A percentile compares a stretch with the other conserved stretches of the same genome.
Evolutionary conservation across 2,797 vertebrate species (phyloP).

Genomic region (Furcifer pardalis): DNA sequence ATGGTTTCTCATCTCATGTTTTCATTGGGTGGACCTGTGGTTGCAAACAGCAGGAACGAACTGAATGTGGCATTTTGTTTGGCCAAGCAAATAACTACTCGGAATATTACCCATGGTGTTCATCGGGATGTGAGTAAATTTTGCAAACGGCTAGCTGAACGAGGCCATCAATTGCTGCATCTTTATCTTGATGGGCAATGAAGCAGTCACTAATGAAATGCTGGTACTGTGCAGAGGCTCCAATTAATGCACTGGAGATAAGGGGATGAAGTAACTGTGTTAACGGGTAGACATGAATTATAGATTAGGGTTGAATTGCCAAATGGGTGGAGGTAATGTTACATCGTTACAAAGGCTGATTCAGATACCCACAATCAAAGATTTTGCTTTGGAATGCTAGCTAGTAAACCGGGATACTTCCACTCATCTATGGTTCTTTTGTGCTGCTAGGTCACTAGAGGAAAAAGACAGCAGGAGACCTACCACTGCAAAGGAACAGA

Average conservation of each 20-base stretch:
- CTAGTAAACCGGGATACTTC: constrained; percentile 11
- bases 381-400: constrained; percentile 9
- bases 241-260: constrained; percentile 28
- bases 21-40: too few species aligned
- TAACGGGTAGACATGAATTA: constrained; percentile 35
- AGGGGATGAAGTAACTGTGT: constrained; percentile 11
- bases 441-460: constrained; percentile 28
- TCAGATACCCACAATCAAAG: neutral
- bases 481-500: too few species aligned
- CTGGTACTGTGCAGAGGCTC: constrained; percentile 43
- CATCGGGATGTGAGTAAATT: too few species aligned
- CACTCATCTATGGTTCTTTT: neutral
- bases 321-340: constrained; percentile 30
- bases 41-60: too few species aligned
- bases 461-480: neutral
- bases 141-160: neutral
- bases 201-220: constrained; percentile 54
- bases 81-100: too few species aligned
- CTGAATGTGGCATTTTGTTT: too few species aligned
- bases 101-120: too few species aligned
- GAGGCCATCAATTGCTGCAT: constrained; percentile 53
- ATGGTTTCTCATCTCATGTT: too few species aligned
- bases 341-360: constrained; percentile 13
- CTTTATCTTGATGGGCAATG: constrained; percentile 63
- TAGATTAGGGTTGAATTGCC: constrained; percentile 40